Evolutionary conservation across 2,888 invertebrate species (phyloP), one percentile per base, ranked within the genome.

Genomic region (Philonicus albiceps): DNA sequence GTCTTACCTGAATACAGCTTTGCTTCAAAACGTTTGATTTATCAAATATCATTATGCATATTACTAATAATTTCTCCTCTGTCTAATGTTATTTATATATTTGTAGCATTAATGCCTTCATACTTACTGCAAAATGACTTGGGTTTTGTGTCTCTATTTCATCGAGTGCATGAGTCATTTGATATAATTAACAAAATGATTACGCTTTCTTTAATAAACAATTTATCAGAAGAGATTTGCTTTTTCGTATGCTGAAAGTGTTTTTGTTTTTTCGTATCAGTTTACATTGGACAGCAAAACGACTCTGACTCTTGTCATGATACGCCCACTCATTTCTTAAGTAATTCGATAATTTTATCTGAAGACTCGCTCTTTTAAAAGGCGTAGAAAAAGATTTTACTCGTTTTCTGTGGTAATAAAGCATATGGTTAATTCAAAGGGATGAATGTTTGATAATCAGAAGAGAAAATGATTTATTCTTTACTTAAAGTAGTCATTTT

Each of bases 321-420:
- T 81, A 81, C 81, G 81, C 81, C 81, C 81, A 81, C 81, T 34
- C 64, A 31, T 81, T 81, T 81, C 81, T 81, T 81, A 81, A 81
- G 81, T 81, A 34, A 81, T 81, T 81, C 55, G 81, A 81, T 81
- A 81, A 81, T 34, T 64, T 81, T 81, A 81, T 81, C 81, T 81
- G 53, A 81, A 81, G 81, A 81, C 81, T 53, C 53, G 40, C 40
- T 64, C 27, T 81, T 81, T 55, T 81, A 37, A 31, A 81, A 81
- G 55, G 81, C 55, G 31, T 55, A 49, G 31, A 81, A 81, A 49
- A 81, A 53, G 81, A 81, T 81, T 81, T 74, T 74, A 34, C 37
- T 37, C 74, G 37, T 13, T n/a, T 64, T 64, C 22, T 64, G 64
- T 64, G 64, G 19, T 64, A 22, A 64, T 27, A n/a, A n/a, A n/a